Percentiles rank a stretch among this genome's conserved stretches.
phyloP scores from a whole-genome alignment of 2,888 invertebrate genomes.

The Lepidochitona cinerea region DNA sequence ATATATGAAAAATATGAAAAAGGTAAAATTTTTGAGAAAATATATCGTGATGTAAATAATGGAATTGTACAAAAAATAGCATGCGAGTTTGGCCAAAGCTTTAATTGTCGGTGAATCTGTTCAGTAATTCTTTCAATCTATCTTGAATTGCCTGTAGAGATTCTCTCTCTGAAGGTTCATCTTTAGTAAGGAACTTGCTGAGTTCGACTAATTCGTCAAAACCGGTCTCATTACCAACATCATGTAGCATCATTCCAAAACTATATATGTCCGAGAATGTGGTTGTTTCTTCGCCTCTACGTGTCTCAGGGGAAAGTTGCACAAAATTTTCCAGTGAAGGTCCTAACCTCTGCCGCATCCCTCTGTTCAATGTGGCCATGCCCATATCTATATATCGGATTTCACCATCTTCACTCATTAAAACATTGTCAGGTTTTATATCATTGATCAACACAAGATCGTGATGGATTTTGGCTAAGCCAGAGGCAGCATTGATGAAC shows the following conservation, averaged over 20 bases:
- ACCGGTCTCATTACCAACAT: background rate
- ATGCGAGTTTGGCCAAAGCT: too few relatives aligned
- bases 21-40: too few relatives aligned
- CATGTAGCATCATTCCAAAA: background rate
- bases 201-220: background rate
- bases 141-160: too few relatives aligned
- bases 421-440: conserved; percentile 1
- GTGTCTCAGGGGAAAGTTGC: background rate
- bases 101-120: too few relatives aligned
- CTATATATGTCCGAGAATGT: background rate
- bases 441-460: background rate
- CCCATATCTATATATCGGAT: background rate
- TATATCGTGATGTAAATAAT: too few relatives aligned
- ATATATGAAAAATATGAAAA: too few relatives aligned
- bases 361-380: background rate
- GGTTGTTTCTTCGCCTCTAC: background rate
- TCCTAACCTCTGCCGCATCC: background rate
- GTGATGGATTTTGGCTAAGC: background rate
- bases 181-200: background rate
- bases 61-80: too few relatives aligned
- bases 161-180: too few relatives aligned
- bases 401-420: background rate
- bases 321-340: background rate
- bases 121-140: too few relatives aligned
- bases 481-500: background rate